Evolutionary conservation across 2,888 invertebrate species (phyloP).

Genomic region (Sinhomidia bicolor): DNA sequence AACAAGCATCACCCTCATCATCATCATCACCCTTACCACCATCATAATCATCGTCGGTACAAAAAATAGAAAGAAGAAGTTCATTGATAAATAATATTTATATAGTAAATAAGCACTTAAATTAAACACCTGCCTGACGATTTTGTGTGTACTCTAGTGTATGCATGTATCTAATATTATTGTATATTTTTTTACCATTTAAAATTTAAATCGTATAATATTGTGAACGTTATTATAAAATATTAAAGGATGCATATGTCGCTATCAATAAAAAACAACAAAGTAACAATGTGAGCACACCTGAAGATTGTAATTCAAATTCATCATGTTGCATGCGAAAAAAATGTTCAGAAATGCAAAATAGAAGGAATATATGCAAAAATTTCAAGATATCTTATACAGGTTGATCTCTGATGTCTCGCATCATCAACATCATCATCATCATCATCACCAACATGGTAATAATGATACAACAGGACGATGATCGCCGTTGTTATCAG

Average conservation of each 20-base stretch:
- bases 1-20: too few relatives aligned
- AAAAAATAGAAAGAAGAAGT: constrained; percentile 3
- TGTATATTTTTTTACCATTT: too few relatives aligned
- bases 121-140: neutral
- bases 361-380: too few relatives aligned
- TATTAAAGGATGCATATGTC: constrained; percentile 1
- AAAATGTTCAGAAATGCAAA: constrained; percentile 3
- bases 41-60: too few relatives aligned
- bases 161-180: too few relatives aligned
- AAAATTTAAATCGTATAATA: constrained; percentile 19
- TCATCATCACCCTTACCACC: too few relatives aligned
- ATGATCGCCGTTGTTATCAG: neutral
- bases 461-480: neutral
- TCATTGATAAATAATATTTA: constrained; percentile 35
- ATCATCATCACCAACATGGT: neutral
- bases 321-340: neutral
- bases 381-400: constrained; percentile 45
- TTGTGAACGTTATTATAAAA: neutral
- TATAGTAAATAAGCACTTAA: constrained; percentile 5
- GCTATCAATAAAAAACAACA: neutral
- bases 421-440: neutral
- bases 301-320: neutral
- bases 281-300: constrained; percentile 19
- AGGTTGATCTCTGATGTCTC: constrained; percentile 6
- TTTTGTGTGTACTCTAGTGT: neutral